Base-by-base conservation (phyloP, 2,113 vertebrate genomes). In the Terrapene triunguis region DNA sequence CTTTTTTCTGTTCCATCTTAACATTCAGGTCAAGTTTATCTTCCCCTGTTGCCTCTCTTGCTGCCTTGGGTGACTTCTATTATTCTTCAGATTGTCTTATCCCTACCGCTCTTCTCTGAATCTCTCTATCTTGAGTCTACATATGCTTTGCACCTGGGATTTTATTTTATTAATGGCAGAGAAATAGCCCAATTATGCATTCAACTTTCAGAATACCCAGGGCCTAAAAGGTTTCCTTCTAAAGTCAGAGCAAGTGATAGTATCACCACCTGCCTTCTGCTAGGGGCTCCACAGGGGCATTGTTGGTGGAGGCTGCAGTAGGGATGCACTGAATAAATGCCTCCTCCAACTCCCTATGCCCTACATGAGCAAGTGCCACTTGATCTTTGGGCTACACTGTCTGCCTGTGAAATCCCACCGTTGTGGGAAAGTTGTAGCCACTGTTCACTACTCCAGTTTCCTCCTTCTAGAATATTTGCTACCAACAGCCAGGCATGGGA, bases 1-100 rank as follows among this genome's bases (percentile, higher is more conserved):
- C 78, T 94, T 25, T 92, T 24, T 9, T 94, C 84, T 89, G 21
- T 93, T 90, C 11, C 8, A 3, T 92, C 84, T 96, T n/a, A 7
- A 16, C 19, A 65, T 92, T 89, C 80, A 74, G 10, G 55, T 95
- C 19, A 94, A 79, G 2, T 89, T 94, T 94, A 89, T 80, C 10
- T n/a, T 57, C 50, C 38, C 59, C 38, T 78, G 74, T 12, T 13
- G 80, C 51, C 8, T 82, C 21, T 84, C 93, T 91, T 42, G 69
- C 21, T 74, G 51, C 81, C 19, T 48, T 51, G 22, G 42, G 7
- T 5, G 86, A 8, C 82, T 95, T 89, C 27, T 82, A 8, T 93
- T 91, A 57, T n/a, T 94, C 48, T 89, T 96, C 42, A 93, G 44
- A 59, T 84, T 69, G 29, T 81, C 6, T 84, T 44, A 85, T 54